Conservation (phyloP, 2,797 vertebrate genomes). For the Hyperoplus lanceolatus region DNA sequence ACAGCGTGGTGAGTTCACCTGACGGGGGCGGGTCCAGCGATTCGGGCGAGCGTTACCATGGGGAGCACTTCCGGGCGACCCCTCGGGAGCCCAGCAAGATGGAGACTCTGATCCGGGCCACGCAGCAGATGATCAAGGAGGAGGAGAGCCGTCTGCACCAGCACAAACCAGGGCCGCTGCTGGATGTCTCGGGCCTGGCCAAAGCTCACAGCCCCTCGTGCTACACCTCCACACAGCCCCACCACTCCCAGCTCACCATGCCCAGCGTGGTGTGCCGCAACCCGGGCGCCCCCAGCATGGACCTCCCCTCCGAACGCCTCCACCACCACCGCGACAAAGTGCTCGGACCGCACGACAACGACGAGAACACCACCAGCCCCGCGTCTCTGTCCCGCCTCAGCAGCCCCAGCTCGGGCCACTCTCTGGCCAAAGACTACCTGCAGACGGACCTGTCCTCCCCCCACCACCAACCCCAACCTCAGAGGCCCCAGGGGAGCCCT, state of each 20-base stretch:
- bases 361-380: conserved; percentile 89
- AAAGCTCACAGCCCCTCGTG: conserved; percentile 90
- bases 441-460: conserved; percentile 88
- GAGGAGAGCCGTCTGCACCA: conserved; percentile 93
- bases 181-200: conserved; percentile 88
- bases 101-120: conserved; percentile 94
- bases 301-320: conserved; percentile 88
- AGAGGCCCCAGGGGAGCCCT: conserved; percentile 88
- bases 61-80: conserved; percentile 90
- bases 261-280: conserved; percentile 88
- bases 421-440: conserved; percentile 91
- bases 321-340: conserved; percentile 89
- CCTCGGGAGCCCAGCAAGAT: conserved; percentile 95
- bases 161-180: conserved; percentile 82
- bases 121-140: conserved; percentile 98
- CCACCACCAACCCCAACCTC: conserved; percentile 78
- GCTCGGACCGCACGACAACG: conserved; percentile 88
- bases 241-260: conserved; percentile 89
- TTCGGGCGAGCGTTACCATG: conserved; percentile 91
- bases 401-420: conserved; percentile 88
- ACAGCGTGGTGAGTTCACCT: conserved; percentile 94
- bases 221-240: conserved; percentile 84
- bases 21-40: conserved; percentile 95
- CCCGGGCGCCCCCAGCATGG: conserved; percentile 80
- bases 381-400: conserved; percentile 91